Base-by-base conservation (phyloP, 2,113 vertebrate genomes). In the Rhinoptilus africanus region DNA sequence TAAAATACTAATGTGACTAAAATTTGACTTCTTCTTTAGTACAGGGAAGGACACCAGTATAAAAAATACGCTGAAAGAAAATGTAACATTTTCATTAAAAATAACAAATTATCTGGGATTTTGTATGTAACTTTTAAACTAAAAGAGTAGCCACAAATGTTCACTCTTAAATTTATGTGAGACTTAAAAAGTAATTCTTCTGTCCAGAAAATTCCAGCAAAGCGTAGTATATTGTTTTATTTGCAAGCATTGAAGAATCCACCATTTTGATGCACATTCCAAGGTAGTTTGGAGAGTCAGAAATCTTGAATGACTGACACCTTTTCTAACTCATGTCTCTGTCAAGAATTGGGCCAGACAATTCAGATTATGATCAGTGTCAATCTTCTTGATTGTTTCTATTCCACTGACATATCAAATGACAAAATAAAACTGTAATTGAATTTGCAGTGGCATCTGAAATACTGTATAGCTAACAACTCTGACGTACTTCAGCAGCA, bases 321-420 rank as follows among this genome's bases (percentile, higher is more conserved):
- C 41, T 89, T 68, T 76, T 94, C 81, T 91, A 93, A 89, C 54
- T 97, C 76, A 85, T 92, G 74, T 59, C 39, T 96, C 80, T 97
- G 81, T 95, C 93, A 97, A 91, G 41, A 72, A 89, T 43, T 96
- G 89, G 85, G 56, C 71, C 87, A 96, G 96, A 93, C 96, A 97
- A 93, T 97, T 97, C 41, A 67, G 80, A 79, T 96, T 97, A 92
- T 93, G 89, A 97, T 97, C 84, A 93, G 43, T 94, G 97, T 92
- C 96, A 97, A 51, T 96, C 83, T 97, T 97, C 95, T 96, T 97
- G 94, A 97, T 98, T 96, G 95, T 96, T 97, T 97, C 90, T 96
- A 71, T 97, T 96, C 56, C 71, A 93, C 57, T 93, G 88, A 64
- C 92, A 75, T 94, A 97, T 95, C 86, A 95, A 97, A 96, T 96